Percentiles rank a stretch among this genome's conserved stretches.
phyloP scores from a whole-genome alignment of 2,797 vertebrate species.

The Sebastiscus tertius region DNA sequence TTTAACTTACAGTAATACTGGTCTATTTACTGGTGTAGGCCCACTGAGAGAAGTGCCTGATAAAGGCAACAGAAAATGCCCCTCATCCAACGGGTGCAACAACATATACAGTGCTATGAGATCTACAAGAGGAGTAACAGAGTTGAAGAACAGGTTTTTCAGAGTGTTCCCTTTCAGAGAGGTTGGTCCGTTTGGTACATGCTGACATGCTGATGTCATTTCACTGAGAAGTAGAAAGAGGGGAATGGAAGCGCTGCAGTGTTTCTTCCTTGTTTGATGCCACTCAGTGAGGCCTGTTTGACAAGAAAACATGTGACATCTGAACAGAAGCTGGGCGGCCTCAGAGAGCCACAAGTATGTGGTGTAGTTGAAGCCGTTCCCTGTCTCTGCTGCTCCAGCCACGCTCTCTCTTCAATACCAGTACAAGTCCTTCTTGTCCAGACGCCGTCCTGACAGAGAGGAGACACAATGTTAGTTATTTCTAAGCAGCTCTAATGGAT shows the following conservation, averaged over 20 bases:
- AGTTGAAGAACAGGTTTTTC: slow-evolving; percentile 76
- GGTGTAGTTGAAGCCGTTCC: background rate
- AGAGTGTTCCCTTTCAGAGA: slow-evolving; percentile 35
- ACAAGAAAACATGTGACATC: background rate
- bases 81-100: slow-evolving; percentile 20
- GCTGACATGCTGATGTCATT: slow-evolving; percentile 54
- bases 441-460: slow-evolving; percentile 78
- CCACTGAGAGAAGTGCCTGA: slow-evolving; percentile 4
- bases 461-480: slow-evolving; percentile 6
- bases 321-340: slow-evolving; percentile 1
- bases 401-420: slow-evolving; percentile 76
- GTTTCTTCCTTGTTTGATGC: slow-evolving; percentile 11
- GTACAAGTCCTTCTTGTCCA: slow-evolving; percentile 86
- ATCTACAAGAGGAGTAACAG: slow-evolving; percentile 20
- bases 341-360: background rate
- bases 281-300: slow-evolving; percentile 7
- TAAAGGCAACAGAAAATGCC: slow-evolving; percentile 28
- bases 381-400: background rate
- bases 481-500: background rate
- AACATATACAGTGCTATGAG: background rate
- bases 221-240: slow-evolving; percentile 6
- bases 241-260: background rate
- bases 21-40: slow-evolving; percentile 23
- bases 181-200: slow-evolving; percentile 44
- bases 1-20: slow-evolving; percentile 61